These are phyloP conservation scores for Tetraodon nigroviridis DNA, from an alignment of 2,113 vertebrate species.

Conservation along the genomic window DNA sequence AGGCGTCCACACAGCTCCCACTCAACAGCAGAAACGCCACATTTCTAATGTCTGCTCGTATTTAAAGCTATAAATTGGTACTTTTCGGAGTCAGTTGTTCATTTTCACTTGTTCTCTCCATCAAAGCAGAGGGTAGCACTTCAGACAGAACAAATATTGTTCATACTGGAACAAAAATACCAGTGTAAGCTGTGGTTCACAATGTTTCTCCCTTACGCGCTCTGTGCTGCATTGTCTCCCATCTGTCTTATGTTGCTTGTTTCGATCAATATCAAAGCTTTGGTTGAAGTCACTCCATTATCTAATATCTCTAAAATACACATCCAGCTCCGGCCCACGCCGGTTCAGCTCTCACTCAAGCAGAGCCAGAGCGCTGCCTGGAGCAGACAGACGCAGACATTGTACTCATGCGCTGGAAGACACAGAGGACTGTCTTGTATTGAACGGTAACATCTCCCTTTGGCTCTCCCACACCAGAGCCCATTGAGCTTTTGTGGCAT, in stretches of 20 bases:
- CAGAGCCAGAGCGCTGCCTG: conserved; percentile 27
- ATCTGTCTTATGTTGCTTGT: conserved; percentile 14
- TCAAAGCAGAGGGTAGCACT: conserved; percentile 16
- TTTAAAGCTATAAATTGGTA: neutral
- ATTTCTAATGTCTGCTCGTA: conserved; percentile 17
- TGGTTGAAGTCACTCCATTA: conserved; percentile 48
- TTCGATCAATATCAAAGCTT: conserved; percentile 51
- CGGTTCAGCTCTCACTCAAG: conserved; percentile 28
- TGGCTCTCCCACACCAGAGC: conserved; percentile 51
- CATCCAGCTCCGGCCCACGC: conserved; percentile 53
- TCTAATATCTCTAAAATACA: conserved; percentile 40
- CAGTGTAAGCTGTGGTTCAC: conserved; percentile 27
- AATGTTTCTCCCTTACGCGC: conserved; percentile 1
- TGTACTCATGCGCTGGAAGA: conserved; percentile 46
- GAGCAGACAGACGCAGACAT: conserved; percentile 47
- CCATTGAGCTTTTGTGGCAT: conserved; percentile 52
- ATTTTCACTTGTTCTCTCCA: no score
- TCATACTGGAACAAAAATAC: conserved; percentile 17
- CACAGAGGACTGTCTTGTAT: conserved; percentile 46
- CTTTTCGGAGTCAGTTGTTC: no score
- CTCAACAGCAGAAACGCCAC: neutral
- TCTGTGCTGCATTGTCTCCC: conserved; percentile 16
- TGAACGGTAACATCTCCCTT: conserved; percentile 47
- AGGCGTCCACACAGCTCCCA: conserved; percentile 37
- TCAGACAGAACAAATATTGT: conserved; percentile 32